A percentile compares a stretch with the other conserved stretches of the same genome.
phyloP scores from a whole-genome alignment of 2,888 invertebrate species.

The Polietes domitor region DNA sequence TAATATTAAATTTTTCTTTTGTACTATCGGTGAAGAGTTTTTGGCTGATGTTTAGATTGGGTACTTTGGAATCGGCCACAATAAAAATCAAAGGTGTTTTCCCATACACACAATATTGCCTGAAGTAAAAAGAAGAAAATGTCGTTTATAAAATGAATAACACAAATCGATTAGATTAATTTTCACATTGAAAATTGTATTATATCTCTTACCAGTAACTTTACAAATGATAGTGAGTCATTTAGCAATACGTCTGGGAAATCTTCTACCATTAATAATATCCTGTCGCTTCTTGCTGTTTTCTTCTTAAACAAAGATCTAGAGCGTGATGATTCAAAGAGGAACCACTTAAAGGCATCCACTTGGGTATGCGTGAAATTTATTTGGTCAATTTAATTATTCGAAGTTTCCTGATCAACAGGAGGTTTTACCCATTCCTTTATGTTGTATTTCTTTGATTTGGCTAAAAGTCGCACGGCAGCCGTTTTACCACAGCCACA shows the following conservation, averaged over 20 bases:
- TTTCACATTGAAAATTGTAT: no score
- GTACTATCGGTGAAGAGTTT: constrained; percentile 85
- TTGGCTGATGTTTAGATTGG: constrained; percentile 83
- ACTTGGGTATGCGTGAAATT: constrained; percentile 83
- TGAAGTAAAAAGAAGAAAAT: constrained; percentile 68
- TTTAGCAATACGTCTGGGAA: constrained; percentile 89
- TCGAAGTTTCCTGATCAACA: constrained; percentile 85
- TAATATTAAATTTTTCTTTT: constrained; percentile 84
- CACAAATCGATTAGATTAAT: no score
- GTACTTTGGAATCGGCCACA: constrained; percentile 86
- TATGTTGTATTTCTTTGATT: constrained; percentile 81
- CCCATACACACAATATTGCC: constrained; percentile 81
- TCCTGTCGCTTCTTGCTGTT: constrained; percentile 79
- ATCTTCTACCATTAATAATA: constrained; percentile 89
- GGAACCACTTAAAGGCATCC: constrained; percentile 88
- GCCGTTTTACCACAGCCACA: constrained; percentile 93
- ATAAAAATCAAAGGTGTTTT: constrained; percentile 87
- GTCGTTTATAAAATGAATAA: no score
- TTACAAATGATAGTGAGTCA: constrained; percentile 85
- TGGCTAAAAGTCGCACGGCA: constrained; percentile 86
- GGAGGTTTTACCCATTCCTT: constrained; percentile 93
- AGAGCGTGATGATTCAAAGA: constrained; percentile 90
- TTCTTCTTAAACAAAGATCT: constrained; percentile 76
- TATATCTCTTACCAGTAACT: constrained; percentile 87
- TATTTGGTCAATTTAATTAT: constrained; percentile 72